Conservation (phyloP, 2,113 vertebrate genomes). For the Axis porcinus region DNA sequence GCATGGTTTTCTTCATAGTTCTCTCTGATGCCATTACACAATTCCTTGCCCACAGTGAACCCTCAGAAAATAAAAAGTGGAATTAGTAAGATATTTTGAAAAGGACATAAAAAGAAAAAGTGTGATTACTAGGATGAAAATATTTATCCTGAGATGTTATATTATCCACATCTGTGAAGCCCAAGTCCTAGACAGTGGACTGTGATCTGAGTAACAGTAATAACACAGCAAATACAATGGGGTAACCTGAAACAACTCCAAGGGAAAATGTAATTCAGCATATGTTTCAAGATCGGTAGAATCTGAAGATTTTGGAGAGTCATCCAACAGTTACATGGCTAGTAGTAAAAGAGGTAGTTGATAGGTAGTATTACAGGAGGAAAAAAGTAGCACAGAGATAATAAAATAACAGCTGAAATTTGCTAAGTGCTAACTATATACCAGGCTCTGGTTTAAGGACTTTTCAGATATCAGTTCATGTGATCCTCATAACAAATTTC, state of each 20-base stretch:
- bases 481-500: not conserved
- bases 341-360: not conserved
- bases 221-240: not conserved
- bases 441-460: not conserved
- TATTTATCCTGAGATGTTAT: not conserved
- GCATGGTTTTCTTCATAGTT: not conserved
- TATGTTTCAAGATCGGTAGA: not conserved
- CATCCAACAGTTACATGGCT: not conserved
- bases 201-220: not conserved
- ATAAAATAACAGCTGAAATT: not conserved
- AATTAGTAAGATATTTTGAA: not conserved
- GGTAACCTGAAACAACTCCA: not conserved
- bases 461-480: not conserved
- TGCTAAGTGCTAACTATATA: not conserved
- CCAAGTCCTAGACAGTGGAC: not conserved
- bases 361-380: not conserved
- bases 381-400: not conserved
- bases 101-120: not conserved
- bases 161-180: not conserved
- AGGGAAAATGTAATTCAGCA: not conserved
- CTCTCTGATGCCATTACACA: not conserved
- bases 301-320: not conserved
- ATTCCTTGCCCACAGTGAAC: not conserved
- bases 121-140: not conserved
- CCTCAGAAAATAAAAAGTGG: not conserved